Conservation (phyloP, 2,888 invertebrate species). For the Thelaira solivaga region DNA sequence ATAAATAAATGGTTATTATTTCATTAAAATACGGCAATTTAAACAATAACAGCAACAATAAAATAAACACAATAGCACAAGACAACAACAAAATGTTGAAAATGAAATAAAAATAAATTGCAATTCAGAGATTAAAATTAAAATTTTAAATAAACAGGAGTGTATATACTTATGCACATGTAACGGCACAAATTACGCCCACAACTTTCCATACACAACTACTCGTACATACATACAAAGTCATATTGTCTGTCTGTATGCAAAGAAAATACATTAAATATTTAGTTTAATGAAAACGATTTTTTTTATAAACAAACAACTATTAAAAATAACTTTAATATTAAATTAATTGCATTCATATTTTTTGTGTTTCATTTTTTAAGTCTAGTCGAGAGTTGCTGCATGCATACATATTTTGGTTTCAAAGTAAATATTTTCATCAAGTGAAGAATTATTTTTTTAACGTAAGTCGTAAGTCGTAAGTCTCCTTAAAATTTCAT, state of each 20-base stretch:
- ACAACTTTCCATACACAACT: neutral
- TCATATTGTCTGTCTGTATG: neutral
- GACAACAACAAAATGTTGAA: constrained; percentile 18
- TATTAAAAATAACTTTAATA: too few relatives aligned
- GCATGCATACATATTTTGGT: too few relatives aligned
- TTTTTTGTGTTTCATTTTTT: too few relatives aligned
- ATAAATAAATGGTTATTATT: constrained; percentile 60
- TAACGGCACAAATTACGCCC: neutral
- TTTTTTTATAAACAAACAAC: too few relatives aligned
- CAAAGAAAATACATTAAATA: too few relatives aligned
- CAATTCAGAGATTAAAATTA: constrained; percentile 56
- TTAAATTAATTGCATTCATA: too few relatives aligned
- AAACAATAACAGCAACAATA: constrained; percentile 22
- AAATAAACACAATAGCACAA: constrained; percentile 29
- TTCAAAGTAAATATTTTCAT: too few relatives aligned
- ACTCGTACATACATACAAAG: neutral
- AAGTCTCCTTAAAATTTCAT: too few relatives aligned
- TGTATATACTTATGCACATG: neutral
- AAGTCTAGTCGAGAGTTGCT: too few relatives aligned
- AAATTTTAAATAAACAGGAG: constrained; percentile 46
- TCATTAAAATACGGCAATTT: constrained; percentile 51
- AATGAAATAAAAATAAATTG: constrained; percentile 51
- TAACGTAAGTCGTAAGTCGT: too few relatives aligned
- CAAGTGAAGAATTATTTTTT: too few relatives aligned
- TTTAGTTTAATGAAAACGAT: too few relatives aligned